phyloP scores from a whole-genome alignment of 2,113 vertebrate species.

The Phylloscopus whistleri region DNA sequence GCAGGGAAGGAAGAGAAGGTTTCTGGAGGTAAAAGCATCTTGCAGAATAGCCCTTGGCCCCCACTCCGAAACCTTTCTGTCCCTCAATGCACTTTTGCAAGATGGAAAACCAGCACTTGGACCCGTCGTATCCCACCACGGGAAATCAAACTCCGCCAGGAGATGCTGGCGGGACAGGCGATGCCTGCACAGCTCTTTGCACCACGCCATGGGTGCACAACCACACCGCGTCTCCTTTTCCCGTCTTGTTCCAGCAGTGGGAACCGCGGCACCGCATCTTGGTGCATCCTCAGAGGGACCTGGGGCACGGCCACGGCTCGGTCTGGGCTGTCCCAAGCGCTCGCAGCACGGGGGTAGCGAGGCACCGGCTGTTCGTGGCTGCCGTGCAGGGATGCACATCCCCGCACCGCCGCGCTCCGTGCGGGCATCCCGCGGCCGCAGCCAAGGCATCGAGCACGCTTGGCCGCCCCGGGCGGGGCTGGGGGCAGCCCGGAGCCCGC shows the following conservation, averaged over 20 bases:
- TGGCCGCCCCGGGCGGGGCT: background rate
- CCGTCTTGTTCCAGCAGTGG: accelerated
- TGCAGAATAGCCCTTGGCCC: background rate
- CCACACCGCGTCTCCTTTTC: accelerated
- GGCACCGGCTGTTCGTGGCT: accelerated
- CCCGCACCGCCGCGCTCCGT: background rate
- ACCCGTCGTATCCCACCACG: background rate
- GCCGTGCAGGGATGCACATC: accelerated
- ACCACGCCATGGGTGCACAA: accelerated
- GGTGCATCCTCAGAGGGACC: accelerated
- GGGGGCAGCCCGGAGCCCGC: background rate
- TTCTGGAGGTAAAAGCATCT: background rate
- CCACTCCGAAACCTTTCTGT: accelerated
- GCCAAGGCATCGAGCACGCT: accelerated
- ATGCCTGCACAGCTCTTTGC: accelerated
- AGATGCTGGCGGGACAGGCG: background rate
- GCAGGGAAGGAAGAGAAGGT: background rate
- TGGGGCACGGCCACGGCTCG: accelerated
- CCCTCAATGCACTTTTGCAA: accelerated
- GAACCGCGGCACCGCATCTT: accelerated
- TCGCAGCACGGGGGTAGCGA: accelerated
- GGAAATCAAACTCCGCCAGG: background rate
- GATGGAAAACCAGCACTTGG: accelerated
- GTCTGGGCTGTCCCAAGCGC: accelerated
- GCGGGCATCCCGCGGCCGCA: background rate